Percentiles rank a stretch among this genome's conserved stretches.
These are phyloP conservation scores for Philhelius pedissequus DNA, from an alignment of 2,888 invertebrate species.

Conservation along the genomic window DNA sequence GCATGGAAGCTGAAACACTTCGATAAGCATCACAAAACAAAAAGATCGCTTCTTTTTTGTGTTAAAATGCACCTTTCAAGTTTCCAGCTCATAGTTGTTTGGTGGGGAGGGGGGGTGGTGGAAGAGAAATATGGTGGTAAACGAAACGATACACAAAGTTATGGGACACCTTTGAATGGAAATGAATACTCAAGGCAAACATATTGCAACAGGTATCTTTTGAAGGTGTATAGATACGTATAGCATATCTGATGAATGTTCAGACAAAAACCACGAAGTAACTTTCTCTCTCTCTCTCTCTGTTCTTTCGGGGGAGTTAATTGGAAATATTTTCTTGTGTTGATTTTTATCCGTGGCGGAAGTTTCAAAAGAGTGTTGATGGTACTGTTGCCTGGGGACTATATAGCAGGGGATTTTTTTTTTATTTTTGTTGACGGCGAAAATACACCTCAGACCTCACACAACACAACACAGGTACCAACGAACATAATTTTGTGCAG, in stretches of 20 bases:
- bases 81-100: neutral
- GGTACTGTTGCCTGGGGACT: neutral
- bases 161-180: slow-evolving; percentile 27
- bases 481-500: neutral
- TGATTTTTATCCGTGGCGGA: neutral
- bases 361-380: neutral
- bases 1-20: slow-evolving; percentile 33
- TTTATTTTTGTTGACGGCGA: neutral
- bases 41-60: slow-evolving; percentile 12
- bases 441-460: no score
- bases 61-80: slow-evolving; percentile 16
- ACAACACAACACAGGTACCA: neutral
- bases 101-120: neutral
- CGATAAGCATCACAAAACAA: slow-evolving; percentile 29
- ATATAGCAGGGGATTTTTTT: neutral
- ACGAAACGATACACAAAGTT: slow-evolving; percentile 11
- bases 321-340: slow-evolving; percentile 24
- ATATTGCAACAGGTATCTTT: slow-evolving; percentile 24
- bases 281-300: slow-evolving; percentile 12
- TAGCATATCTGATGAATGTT: neutral
- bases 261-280: neutral
- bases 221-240: neutral
- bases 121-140: neutral
- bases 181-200: no score
- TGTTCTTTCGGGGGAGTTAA: neutral